These are phyloP conservation scores for Paedocypris micromegethes DNA, from an alignment of 2,797 vertebrate species.

Conservation along the genomic window DNA sequence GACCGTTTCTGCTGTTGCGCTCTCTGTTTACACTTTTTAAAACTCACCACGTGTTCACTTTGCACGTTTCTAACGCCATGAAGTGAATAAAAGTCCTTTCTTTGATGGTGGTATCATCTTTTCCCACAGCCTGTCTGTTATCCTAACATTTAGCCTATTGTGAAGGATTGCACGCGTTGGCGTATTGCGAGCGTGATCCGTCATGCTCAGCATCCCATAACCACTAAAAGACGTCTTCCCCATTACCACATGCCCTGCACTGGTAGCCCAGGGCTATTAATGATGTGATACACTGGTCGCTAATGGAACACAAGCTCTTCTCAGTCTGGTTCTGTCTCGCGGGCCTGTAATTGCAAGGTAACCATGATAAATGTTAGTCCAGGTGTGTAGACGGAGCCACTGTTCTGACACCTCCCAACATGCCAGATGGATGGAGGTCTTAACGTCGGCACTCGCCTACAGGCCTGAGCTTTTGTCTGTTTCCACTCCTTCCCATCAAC, in stretches of 20 bases:
- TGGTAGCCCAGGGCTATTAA: constrained; percentile 28
- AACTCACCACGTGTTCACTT: too few relatives aligned
- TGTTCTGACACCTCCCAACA: constrained; percentile 50
- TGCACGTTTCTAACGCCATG: too few relatives aligned
- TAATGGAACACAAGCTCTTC: constrained; percentile 28
- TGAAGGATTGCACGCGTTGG: constrained; percentile 1
- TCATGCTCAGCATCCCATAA: constrained; percentile 12
- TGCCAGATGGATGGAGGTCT: constrained; percentile 45
- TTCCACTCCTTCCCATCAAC: constrained; percentile 34
- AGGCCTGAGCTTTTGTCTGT: constrained; percentile 49
- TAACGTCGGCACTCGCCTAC: constrained; percentile 25
- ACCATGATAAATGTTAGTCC: constrained; percentile 60
- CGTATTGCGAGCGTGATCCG: constrained; percentile 13
- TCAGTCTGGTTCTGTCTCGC: constrained; percentile 37
- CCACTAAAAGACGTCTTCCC: constrained; percentile 19
- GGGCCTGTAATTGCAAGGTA: constrained; percentile 59
- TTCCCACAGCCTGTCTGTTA: constrained; percentile 1
- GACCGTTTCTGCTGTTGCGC: too few relatives aligned
- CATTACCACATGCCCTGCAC: constrained; percentile 22
- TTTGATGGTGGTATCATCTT: too few relatives aligned
- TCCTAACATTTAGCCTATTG: too few relatives aligned
- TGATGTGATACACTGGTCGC: constrained; percentile 29
- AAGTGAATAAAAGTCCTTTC: too few relatives aligned
- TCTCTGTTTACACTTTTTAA: too few relatives aligned
- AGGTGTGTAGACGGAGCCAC: constrained; percentile 54